phyloP scores from a whole-genome alignment of 2,797 vertebrate genomes.

The Clarias laeviceps region DNA sequence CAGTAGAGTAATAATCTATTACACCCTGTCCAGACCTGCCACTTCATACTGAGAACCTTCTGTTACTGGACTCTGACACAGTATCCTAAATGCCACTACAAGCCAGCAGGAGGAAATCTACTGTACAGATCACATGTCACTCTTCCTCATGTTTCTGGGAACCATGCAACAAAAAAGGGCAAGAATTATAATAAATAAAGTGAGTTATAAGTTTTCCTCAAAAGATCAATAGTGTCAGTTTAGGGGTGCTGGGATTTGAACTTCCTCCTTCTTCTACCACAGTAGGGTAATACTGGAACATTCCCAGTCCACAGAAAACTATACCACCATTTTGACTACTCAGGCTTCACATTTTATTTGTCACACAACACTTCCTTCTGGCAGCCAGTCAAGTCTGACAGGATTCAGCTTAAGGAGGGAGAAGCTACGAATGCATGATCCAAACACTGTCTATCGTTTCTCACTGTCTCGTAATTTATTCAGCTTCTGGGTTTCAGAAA shows the following conservation, averaged over 20 bases:
- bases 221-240: constrained; percentile 5
- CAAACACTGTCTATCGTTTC: constrained; percentile 5
- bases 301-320: constrained; percentile 3
- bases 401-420: constrained; percentile 15
- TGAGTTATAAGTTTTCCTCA: constrained; percentile 6
- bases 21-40: constrained; percentile 51
- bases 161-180: background rate
- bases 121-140: constrained; percentile 27
- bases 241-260: constrained; percentile 14
- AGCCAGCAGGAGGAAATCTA: constrained; percentile 22
- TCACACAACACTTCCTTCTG: constrained; percentile 38
- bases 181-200: constrained; percentile 9
- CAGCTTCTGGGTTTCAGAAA: constrained; percentile 5
- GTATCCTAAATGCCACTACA: constrained; percentile 48
- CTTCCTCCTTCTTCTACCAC: background rate
- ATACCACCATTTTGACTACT: constrained; percentile 23
- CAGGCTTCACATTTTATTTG: constrained; percentile 36
- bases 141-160: constrained; percentile 2
- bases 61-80: constrained; percentile 36
- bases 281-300: constrained; percentile 27
- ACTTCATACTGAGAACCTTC: constrained; percentile 56
- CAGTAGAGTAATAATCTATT: constrained; percentile 51
- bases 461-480: constrained; percentile 2
- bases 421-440: background rate
- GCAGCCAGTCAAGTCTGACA: constrained; percentile 30